Conservation (phyloP, 2,797 vertebrate genomes). For the Neostethus bicornis region DNA sequence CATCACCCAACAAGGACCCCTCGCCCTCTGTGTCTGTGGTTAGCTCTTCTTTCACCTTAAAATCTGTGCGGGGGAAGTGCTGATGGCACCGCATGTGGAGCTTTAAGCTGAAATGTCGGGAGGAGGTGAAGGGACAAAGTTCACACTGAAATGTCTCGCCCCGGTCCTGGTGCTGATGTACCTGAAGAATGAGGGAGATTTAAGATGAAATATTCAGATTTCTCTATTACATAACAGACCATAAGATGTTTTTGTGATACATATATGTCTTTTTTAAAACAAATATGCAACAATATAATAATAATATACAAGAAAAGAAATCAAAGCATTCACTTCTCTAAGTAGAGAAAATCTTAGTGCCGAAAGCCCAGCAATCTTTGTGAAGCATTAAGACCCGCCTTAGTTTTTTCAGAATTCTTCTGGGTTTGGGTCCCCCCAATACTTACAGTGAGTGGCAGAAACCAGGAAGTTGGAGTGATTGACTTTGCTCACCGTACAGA, state of each 20-base stretch:
- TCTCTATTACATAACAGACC: constrained; percentile 8
- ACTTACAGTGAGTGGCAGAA: too few species aligned
- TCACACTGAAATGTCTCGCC: constrained; percentile 99
- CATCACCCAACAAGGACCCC: constrained; percentile 86
- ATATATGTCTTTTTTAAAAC: background rate
- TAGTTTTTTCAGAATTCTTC: too few species aligned
- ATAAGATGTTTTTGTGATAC: background rate
- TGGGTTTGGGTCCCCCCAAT: too few species aligned
- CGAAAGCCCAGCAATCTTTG: too few species aligned
- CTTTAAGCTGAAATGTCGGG: constrained; percentile 99
- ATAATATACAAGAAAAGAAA: constrained; percentile 16
- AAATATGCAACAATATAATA: constrained; percentile 14
- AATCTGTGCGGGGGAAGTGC: constrained; percentile 95
- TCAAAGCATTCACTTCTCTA: constrained; percentile 27
- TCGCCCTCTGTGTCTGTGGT: constrained; percentile 92
- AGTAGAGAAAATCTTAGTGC: constrained; percentile 35
- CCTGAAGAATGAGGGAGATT: constrained; percentile 76
- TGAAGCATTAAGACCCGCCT: too few species aligned
- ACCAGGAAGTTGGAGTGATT: too few species aligned
- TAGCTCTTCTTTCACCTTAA: constrained; percentile 97
- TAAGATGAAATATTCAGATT: constrained; percentile 14
- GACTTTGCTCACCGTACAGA: too few species aligned
- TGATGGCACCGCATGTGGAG: constrained; percentile 99
- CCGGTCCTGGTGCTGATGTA: constrained; percentile 99
- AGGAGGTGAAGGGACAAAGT: constrained; percentile 98